Conservation (phyloP, 2,888 invertebrate genomes). For the Tanypteryx hageni region DNA sequence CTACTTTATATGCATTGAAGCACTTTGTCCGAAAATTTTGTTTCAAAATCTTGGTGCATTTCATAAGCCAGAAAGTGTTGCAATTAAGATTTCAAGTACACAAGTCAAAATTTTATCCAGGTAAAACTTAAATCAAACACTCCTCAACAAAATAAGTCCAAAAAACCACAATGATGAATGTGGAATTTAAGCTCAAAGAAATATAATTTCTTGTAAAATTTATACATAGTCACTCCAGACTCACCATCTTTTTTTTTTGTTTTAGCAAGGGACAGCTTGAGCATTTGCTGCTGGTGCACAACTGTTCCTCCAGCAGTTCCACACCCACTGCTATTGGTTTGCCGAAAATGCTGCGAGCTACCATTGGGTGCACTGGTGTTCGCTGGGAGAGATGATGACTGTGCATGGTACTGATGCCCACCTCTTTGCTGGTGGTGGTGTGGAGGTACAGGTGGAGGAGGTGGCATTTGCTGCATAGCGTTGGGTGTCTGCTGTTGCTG, state of each 20-base stretch:
- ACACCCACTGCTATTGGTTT: neutral
- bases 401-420: slow-evolving; percentile 55
- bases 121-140: too few relatives aligned
- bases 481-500: slow-evolving; percentile 41
- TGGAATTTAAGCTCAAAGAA: neutral
- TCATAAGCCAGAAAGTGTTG: too few relatives aligned
- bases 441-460: slow-evolving; percentile 19
- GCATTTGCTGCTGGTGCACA: slow-evolving; percentile 77
- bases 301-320: slow-evolving; percentile 69
- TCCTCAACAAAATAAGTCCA: too few relatives aligned
- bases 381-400: slow-evolving; percentile 45
- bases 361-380: slow-evolving; percentile 31
- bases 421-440: slow-evolving; percentile 45
- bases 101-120: too few relatives aligned
- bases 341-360: slow-evolving; percentile 45
- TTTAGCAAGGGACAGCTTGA: slow-evolving; percentile 92
- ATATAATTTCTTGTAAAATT: neutral
- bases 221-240: slow-evolving; percentile 67
- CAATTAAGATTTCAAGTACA: too few relatives aligned
- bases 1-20: too few relatives aligned
- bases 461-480: slow-evolving; percentile 52
- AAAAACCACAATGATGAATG: too few relatives aligned
- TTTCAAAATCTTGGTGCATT: too few relatives aligned
- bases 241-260: slow-evolving; percentile 96
- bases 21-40: too few relatives aligned